Conservation (phyloP, 2,888 invertebrate genomes). For the Macaria notata region DNA sequence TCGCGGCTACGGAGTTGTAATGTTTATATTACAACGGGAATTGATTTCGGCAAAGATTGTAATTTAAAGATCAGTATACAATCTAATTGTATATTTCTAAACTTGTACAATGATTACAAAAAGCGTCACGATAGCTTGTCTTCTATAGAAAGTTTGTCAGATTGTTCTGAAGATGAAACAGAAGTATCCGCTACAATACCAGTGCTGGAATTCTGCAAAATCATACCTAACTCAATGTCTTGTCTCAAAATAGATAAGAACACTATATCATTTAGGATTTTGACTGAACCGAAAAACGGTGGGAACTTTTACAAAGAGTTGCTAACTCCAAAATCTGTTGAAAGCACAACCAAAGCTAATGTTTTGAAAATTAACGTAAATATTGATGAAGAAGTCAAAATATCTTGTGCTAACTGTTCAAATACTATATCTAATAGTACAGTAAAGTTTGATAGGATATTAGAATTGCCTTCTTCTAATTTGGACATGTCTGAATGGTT, state of each 20-base stretch:
- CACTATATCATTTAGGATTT: constrained; percentile 71
- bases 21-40: constrained; percentile 78
- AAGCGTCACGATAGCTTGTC: constrained; percentile 69
- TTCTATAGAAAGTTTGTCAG: constrained; percentile 74
- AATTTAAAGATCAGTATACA: constrained; percentile 75
- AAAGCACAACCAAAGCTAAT: constrained; percentile 38
- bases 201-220: constrained; percentile 65
- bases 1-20: constrained; percentile 83
- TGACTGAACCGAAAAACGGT: constrained; percentile 71
- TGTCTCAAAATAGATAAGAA: constrained; percentile 73
- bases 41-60: constrained; percentile 66
- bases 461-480: constrained; percentile 84
- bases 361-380: constrained; percentile 58
- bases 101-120: constrained; percentile 59
- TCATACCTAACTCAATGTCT: constrained; percentile 78
- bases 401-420: constrained; percentile 66
- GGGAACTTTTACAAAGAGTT: constrained; percentile 76
- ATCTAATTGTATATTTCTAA: constrained; percentile 68
- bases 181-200: constrained; percentile 61
- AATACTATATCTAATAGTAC: constrained; percentile 71
- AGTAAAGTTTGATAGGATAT: constrained; percentile 79
- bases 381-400: constrained; percentile 50
- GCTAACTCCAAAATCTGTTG: constrained; percentile 36
- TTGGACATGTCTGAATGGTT: constrained; percentile 85
- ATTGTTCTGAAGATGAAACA: constrained; percentile 69